Evolutionary conservation across 1,140 invertebrate species (phyloP), one percentile per base, ranked within the genome.

Genomic region (Drosophila auraria): DNA sequence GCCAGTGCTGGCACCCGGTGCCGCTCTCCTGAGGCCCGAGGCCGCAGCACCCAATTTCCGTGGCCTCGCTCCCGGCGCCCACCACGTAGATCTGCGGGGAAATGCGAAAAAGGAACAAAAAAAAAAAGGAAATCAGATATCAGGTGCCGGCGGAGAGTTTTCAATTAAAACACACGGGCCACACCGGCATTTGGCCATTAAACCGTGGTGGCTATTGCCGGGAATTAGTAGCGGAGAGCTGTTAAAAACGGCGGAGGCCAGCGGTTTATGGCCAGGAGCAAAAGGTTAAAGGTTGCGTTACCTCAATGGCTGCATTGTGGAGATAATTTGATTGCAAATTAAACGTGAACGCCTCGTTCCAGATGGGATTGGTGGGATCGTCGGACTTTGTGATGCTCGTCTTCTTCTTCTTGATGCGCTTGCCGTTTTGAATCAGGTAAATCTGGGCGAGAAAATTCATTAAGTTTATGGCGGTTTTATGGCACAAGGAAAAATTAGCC

Each of bases 331-430:
- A 95, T 53, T 96, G 94, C 80, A 98, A 94, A 93, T 98, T 98
- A 93, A 99, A 99, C 14, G 97, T 96, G 78, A 98, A 95, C 5
- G 97, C 97, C 93, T 99, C 98, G 93, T 99, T 98, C 97, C 98
- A 99, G 9, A 98, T 96, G n/a, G 98, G 98, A 94, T 97, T 97
- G 44, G 96, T 95, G 14, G 96, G 97, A 83, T 96, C 96, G 92
- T 98, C 96, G 65, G 97, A 96, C 54, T 97, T 96, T 30, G 97
- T 97, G 5, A 96, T 97, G 92, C 97, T 97, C 90, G 98, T 98
- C 95, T 98, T 98, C 93, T 98, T 99, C 75, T 94, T 94, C 93
- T 99, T 99, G n/a, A 96, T 95, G 61, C 95, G 94, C 83, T 96
- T 97, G 25, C 97, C 97, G 80, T 97, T 97, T 63, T 97, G 96